Percentiles rank a stretch among this genome's conserved stretches.
Evolutionary conservation across 2,797 vertebrate genomes (phyloP).

Genomic region (Amblyraja radiata): DNA sequence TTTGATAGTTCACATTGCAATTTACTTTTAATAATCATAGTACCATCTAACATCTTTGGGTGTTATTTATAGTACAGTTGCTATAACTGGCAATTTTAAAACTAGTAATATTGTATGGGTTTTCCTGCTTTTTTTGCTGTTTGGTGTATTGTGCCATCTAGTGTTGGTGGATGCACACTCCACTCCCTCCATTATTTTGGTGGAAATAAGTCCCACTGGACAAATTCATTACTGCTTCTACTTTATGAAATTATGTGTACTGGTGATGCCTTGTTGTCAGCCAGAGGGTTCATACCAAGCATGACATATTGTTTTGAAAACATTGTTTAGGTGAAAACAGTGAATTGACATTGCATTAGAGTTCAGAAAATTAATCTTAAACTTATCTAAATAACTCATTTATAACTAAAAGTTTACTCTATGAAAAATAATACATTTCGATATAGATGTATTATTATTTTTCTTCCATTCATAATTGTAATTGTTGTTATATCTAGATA

Average conservation of each 20-base stretch:
- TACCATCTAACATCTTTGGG: not conserved
- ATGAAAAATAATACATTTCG: not conserved
- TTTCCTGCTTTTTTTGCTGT: not conserved
- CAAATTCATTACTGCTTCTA: not conserved
- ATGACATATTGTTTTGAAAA: not conserved
- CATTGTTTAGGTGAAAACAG: not conserved
- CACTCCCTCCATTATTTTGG: not conserved
- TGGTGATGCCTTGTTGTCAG: not conserved
- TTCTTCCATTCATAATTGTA: not conserved
- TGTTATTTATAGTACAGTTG: not conserved
- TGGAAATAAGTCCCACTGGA: not conserved
- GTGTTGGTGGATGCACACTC: not conserved
- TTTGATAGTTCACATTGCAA: not conserved
- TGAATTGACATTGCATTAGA: not conserved
- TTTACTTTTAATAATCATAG: not conserved
- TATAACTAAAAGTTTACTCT: not conserved
- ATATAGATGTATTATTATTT: not conserved
- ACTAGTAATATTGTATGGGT: not conserved
- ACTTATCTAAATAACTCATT: not conserved
- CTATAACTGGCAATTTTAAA: not conserved
- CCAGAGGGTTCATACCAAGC: not conserved
- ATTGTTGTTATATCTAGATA: not conserved
- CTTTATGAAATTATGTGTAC: not conserved
- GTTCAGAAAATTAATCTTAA: conserved; percentile 3
- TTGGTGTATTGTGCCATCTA: conserved; percentile 26